Percentiles rank a stretch among this genome's conserved stretches.
These are phyloP conservation scores for Jordanella pulchra DNA, from an alignment of 2,797 vertebrate species.

Conservation along the genomic window DNA sequence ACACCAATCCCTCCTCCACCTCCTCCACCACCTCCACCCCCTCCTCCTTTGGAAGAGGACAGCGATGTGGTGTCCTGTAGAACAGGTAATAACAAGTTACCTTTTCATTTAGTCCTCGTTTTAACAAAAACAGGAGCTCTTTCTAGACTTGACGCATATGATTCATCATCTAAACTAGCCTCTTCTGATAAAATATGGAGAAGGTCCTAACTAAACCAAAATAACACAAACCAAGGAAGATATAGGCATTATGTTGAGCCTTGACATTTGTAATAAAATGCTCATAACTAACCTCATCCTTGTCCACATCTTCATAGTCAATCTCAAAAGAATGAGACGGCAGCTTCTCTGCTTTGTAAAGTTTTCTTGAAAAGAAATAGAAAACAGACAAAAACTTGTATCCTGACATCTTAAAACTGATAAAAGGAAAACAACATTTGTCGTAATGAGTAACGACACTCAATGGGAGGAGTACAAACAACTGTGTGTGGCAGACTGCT, in stretches of 20 bases:
- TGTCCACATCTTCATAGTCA: conserved; percentile 96
- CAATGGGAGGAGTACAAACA: conserved; percentile 28
- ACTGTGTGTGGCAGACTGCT: conserved; percentile 40
- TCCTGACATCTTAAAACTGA: conserved; percentile 17
- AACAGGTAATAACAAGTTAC: conserved; percentile 22
- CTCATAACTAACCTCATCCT: conserved; percentile 90
- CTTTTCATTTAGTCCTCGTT: conserved; percentile 10
- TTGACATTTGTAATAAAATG: conserved; percentile 15
- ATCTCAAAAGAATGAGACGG: conserved; percentile 97
- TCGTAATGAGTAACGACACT: conserved; percentile 37
- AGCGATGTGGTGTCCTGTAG: conserved; percentile 94
- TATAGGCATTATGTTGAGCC: neutral
- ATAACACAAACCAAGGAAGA: neutral
- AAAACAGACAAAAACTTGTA: conserved; percentile 12
- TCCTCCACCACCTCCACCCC: conserved; percentile 79
- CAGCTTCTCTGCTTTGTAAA: conserved; percentile 91
- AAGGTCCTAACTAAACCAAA: conserved; percentile 8
- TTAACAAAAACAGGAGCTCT: conserved; percentile 35
- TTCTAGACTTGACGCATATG: conserved; percentile 13
- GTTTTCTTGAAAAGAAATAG: conserved; percentile 77
- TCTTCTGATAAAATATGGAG: conserved; percentile 39
- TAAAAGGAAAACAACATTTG: conserved; percentile 30
- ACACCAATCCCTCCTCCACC: conserved; percentile 85
- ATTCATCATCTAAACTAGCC: conserved; percentile 38
- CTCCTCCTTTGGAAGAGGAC: conserved; percentile 96